Evolutionary conservation across 2,888 invertebrate species (phyloP), one percentile per base, ranked within the genome.

Genomic region (Cephalotes varians): DNA sequence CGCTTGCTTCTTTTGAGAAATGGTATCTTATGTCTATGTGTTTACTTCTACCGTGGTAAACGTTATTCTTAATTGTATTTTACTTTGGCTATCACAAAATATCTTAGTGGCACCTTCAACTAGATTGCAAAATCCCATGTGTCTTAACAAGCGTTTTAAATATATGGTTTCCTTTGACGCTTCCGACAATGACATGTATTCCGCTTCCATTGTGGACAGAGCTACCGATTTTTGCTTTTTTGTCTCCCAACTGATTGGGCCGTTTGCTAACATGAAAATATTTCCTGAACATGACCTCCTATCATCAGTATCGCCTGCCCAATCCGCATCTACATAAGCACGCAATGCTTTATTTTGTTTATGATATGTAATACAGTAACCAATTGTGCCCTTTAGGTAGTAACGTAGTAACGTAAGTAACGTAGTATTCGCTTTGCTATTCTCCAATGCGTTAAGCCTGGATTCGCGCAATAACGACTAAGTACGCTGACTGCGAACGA

Each of bases 161-260:
- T 79, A 79, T 34, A 79, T 58, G 0, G 49, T 37, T 1, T 79
- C 67, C n/a, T 58, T 67, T 1, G 67, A n/a, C 10, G 28, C 37
- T 12, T 79, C 47, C 0, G 44, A 49, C 10, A 79, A 47, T 9
- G 47, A 31, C 67, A 69, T 58, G 10, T 49, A 82, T 28, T 82
- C 74, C 6, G 74, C 67, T 28, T 74, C 67, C 64, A 72, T 82
- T 7, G 81, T 82, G 0, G 81, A 82, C 9, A 82, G 31, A 12
- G 82, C 67, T 0, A 82, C 74, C 7, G 72, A 73, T 12, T 18
- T n/a, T 37, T 74, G 82, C 2, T 76, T 82, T 31, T 56, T 65
- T 0, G 58, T 15, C 12, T 64, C 12, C 74, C 74, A 82, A 21
- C 54, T 60, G 10, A 74, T 49, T 18, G 67, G 81, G 7, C n/a